These are phyloP conservation scores for Eupithecia centaureata DNA, from an alignment of 2,888 invertebrate genomes.

Conservation along the genomic window DNA sequence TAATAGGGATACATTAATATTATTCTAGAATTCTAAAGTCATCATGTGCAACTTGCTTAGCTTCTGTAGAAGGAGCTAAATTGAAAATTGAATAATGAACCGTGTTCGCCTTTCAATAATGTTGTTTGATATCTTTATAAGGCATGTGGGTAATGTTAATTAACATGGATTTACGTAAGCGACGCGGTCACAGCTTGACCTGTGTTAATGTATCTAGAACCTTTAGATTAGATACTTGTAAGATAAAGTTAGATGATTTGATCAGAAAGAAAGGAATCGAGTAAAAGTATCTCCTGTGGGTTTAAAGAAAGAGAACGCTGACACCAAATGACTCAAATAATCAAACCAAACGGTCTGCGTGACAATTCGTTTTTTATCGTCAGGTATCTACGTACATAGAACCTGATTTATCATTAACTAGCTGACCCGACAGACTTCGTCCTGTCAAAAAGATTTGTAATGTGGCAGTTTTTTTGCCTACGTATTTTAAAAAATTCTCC, in stretches of 20 bases:
- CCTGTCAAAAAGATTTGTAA: constrained; percentile 45
- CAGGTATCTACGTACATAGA: background rate
- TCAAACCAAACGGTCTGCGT: background rate
- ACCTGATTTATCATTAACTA: constrained; percentile 25
- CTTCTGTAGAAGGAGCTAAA: constrained; percentile 25
- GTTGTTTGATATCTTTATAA: constrained; percentile 56
- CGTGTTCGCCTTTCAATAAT: constrained; percentile 38
- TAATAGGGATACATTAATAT: background rate
- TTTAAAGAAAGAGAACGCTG: background rate
- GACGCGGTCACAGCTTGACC: constrained; percentile 50
- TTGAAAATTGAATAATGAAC: constrained; percentile 44
- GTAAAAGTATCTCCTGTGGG: too few relatives aligned
- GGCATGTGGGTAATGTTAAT: constrained; percentile 53
- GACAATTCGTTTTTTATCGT: background rate
- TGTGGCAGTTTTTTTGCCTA: constrained; percentile 44
- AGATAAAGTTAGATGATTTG: background rate
- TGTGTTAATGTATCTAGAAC: constrained; percentile 24
- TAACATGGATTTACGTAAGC: constrained; percentile 61
- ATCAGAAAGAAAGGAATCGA: background rate
- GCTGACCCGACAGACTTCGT: too few relatives aligned
- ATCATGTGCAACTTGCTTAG: constrained; percentile 22
- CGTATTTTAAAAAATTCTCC: constrained; percentile 45
- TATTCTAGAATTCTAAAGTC: background rate
- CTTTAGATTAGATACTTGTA: background rate
- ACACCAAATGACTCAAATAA: background rate